Conservation (phyloP, 2,888 invertebrate species). For the Mylabris sibirica region DNA sequence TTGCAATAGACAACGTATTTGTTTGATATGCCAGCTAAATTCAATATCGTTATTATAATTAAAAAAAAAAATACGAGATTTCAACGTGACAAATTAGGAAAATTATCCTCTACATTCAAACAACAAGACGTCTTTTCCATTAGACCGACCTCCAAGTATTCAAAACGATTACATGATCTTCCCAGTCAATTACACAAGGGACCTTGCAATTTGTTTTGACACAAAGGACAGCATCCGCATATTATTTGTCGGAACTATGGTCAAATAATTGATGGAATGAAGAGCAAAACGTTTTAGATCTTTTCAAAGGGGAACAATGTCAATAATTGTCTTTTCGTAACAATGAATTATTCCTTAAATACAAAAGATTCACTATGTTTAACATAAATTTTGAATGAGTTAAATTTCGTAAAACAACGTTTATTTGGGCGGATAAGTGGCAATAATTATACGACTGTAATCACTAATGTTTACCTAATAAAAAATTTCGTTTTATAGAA, state of each 20-base stretch:
- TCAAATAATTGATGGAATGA: no score
- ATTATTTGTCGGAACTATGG: neutral
- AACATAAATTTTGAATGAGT: no score
- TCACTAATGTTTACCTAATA: neutral
- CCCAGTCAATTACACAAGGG: neutral
- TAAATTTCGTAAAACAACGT: neutral
- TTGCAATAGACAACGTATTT: neutral
- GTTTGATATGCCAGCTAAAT: neutral
- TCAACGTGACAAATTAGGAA: no score
- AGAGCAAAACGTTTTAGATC: no score
- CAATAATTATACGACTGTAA: neutral
- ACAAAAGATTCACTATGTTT: no score
- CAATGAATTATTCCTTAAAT: no score
- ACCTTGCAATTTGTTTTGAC: neutral
- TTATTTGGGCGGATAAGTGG: neutral
- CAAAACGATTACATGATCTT: neutral
- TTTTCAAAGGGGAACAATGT: no score
- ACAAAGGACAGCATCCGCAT: neutral
- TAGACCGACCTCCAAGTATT: neutral
- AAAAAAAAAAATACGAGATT: no score
- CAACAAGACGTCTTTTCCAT: neutral
- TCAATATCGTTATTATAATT: neutral
- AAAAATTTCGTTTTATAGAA: neutral
- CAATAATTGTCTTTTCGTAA: no score
- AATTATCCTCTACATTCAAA: no score